Conservation (phyloP, 2,888 invertebrate genomes). For the Calameuta filiformis region DNA sequence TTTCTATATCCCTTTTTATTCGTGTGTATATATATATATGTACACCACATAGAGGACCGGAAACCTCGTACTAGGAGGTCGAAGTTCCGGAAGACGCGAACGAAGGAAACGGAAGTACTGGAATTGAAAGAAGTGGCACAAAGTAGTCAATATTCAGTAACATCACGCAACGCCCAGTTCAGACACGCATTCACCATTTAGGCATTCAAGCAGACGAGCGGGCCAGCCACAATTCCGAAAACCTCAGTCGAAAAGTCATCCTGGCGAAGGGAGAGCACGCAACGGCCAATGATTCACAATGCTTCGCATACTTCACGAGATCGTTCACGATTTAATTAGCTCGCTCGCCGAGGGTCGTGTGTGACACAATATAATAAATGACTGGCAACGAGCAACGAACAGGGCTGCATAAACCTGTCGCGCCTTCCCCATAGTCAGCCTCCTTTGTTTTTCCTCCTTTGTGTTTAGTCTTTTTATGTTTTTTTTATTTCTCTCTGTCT, state of each 20-base stretch:
- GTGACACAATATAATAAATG: constrained; percentile 34
- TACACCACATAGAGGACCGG: too few relatives aligned
- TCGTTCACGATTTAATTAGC: constrained; percentile 31
- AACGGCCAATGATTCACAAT: constrained; percentile 11
- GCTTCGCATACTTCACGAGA: constrained; percentile 16
- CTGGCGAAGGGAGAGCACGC: not conserved
- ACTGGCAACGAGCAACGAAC: constrained; percentile 28
- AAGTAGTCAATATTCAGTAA: too few relatives aligned
- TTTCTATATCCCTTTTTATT: too few relatives aligned
- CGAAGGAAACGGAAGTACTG: not conserved
- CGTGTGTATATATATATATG: too few relatives aligned
- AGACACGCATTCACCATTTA: too few relatives aligned
- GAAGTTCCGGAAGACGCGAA: not conserved
- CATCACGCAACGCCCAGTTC: too few relatives aligned
- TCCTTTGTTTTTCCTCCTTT: constrained; percentile 8
- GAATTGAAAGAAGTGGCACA: too few relatives aligned
- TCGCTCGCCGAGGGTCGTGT: constrained; percentile 11
- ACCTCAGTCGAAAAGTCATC: too few relatives aligned
- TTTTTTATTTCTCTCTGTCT: not conserved
- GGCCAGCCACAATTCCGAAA: not conserved
- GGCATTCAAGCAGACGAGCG: not conserved
- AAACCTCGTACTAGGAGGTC: too few relatives aligned
- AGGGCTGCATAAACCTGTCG: constrained; percentile 29
- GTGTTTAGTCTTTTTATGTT: not conserved
- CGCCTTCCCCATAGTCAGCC: constrained; percentile 13